phyloP scores from a whole-genome alignment of 35 echinoderm and acorn worm genomes.

The Ophioderma brevispina region DNA sequence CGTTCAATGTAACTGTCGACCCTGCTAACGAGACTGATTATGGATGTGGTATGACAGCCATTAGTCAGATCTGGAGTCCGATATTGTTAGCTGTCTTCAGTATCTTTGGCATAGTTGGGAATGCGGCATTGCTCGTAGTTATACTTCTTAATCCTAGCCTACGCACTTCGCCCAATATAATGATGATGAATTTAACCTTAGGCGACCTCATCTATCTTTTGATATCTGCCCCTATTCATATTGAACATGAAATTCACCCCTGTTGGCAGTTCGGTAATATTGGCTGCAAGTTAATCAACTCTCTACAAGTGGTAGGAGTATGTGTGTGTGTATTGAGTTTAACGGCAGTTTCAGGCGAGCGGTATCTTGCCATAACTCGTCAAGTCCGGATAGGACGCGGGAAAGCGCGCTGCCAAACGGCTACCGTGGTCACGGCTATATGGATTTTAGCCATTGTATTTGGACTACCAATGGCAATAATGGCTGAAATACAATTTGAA shows the following conservation, averaged over 20 bases:
- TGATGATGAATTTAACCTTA: not conserved
- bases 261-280: not conserved
- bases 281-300: not conserved
- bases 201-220: not conserved
- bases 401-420: not conserved
- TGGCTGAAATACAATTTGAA: not conserved
- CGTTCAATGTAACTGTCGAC: too few relatives aligned
- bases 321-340: not conserved
- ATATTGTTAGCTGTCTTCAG: not conserved
- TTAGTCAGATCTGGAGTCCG: not conserved
- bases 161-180: not conserved
- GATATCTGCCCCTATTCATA: not conserved
- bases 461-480: not conserved
- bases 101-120: not conserved
- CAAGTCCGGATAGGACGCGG: not conserved
- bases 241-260: not conserved
- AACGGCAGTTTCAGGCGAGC: not conserved
- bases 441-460: not conserved
- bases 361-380: not conserved
- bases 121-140: not conserved
- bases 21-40: too few relatives aligned
- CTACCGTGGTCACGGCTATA: not conserved
- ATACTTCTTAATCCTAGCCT: not conserved
- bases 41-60: not conserved
- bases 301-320: not conserved